phyloP scores from a whole-genome alignment of 2,113 vertebrate genomes.

The Zingel zingel region DNA sequence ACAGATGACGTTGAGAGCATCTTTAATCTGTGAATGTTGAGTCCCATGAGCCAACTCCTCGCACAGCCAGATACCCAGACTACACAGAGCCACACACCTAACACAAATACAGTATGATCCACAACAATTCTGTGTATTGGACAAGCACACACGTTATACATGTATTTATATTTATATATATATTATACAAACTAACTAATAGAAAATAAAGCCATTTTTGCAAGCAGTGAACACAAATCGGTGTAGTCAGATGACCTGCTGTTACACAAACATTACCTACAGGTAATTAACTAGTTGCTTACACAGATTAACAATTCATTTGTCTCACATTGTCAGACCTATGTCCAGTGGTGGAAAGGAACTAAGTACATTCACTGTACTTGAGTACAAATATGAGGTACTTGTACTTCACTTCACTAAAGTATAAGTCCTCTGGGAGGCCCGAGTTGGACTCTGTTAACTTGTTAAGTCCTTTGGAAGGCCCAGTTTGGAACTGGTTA shows the following conservation, averaged over 20 bases:
- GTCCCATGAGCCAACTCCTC: conserved; percentile 95
- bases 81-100: conserved; percentile 98
- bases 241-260: background rate
- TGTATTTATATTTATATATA: no score
- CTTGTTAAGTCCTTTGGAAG: no score
- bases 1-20: conserved; percentile 97
- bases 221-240: background rate
- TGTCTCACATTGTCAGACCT: no score
- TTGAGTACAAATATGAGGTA: no score
- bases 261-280: background rate
- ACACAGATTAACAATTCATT: background rate
- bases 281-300: background rate
- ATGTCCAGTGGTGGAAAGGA: no score
- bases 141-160: background rate
- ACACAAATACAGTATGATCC: background rate
- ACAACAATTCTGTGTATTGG: background rate
- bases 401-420: no score
- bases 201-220: background rate
- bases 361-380: no score
- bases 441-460: no score
- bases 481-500: no score
- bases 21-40: conserved; percentile 96
- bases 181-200: background rate
- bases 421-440: no score
- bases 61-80: conserved; percentile 98